A percentile compares a stretch with the other conserved stretches of the same genome.
These are phyloP conservation scores for Drosophila pandora DNA, from an alignment of 1,140 invertebrate genomes.

Conservation along the genomic window DNA sequence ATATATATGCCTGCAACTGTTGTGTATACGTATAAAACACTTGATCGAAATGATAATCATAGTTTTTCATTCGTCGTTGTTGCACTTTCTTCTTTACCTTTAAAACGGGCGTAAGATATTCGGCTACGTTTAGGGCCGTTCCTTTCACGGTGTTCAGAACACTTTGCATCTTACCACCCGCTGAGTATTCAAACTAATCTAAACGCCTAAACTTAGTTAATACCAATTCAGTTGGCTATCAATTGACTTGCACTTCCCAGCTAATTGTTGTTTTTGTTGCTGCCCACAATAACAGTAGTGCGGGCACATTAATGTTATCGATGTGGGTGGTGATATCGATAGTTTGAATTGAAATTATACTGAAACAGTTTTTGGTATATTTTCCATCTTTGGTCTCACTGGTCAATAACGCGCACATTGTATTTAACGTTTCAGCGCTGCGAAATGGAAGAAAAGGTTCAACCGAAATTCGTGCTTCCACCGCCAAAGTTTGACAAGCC, in stretches of 20 bases:
- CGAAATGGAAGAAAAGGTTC: constrained; percentile 50
- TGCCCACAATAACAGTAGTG: constrained; percentile 15
- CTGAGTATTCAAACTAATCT: constrained; percentile 53
- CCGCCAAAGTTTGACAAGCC: constrained; percentile 70
- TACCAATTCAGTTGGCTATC: constrained; percentile 18
- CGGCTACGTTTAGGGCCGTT: constrained; percentile 96
- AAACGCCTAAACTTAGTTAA: constrained; percentile 37
- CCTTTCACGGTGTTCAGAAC: constrained; percentile 98
- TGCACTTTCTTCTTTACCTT: constrained; percentile 87
- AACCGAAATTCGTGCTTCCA: constrained; percentile 63
- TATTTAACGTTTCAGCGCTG: constrained; percentile 15
- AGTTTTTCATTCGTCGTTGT: constrained; percentile 8
- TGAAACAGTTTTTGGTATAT: not conserved
- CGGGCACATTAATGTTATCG: constrained; percentile 16
- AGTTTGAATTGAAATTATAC: not conserved
- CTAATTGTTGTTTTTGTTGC: constrained; percentile 41
- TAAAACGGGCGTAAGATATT: constrained; percentile 97
- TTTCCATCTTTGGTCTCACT: constrained; percentile 3
- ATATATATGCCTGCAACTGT: constrained; percentile 3
- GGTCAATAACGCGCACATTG: constrained; percentile 39
- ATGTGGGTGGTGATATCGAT: constrained; percentile 13
- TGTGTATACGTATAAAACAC: not conserved
- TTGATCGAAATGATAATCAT: constrained; percentile 1
- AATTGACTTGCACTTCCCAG: constrained; percentile 38
- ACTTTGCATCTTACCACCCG: constrained; percentile 92